Evolutionary conservation across 2,888 invertebrate genomes (phyloP), one percentile per base, ranked within the genome.

Genomic region (Dendrolimus houi): DNA sequence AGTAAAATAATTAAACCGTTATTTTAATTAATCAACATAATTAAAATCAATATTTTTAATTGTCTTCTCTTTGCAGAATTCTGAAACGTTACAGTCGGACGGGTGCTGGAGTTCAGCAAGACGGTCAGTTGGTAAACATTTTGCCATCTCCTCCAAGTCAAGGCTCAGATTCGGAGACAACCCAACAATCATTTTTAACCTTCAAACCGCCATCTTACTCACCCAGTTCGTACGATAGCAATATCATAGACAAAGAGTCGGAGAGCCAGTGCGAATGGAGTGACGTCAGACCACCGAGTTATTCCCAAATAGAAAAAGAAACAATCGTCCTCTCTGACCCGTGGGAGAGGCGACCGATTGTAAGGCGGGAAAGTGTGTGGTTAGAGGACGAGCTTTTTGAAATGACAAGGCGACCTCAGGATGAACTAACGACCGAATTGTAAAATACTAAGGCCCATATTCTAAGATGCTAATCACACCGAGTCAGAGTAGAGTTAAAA

Each of bases 371-470:
- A 72, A 93, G 93, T 58, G 91, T 94, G 55, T 94, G 94, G 92
- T 81, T 95, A 59, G 96, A 95, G 72, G 95, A 96, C 72, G 96
- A 96, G 82, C 95, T 96, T 75, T 94, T 95, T 70, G 95, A 95
- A 77, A 92, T 96, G 81, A 96, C 96, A 59, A 95, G 96, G 81
- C 92, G 96, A 72, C 96, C 96, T 55, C 96, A 96, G 86, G 96
- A 96, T 84, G 96, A 96, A 88, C 95, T 96, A 69, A 96, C 96
- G 72, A 61, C 57, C 52, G 56, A 61, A 59, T 17, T 59, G 64
- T 60, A 57, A 53, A 53, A 53, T 14, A 57, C 54, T 40, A 10
- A 14, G 52, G 29, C 29, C 29, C 29, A 29, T 29, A 29, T 29
- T 29, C 29, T 6, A 29, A 29, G 29, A 29, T 29, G 6, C 29